Base-by-base conservation (phyloP, 2,113 vertebrate species). In the Jacana jacana region DNA sequence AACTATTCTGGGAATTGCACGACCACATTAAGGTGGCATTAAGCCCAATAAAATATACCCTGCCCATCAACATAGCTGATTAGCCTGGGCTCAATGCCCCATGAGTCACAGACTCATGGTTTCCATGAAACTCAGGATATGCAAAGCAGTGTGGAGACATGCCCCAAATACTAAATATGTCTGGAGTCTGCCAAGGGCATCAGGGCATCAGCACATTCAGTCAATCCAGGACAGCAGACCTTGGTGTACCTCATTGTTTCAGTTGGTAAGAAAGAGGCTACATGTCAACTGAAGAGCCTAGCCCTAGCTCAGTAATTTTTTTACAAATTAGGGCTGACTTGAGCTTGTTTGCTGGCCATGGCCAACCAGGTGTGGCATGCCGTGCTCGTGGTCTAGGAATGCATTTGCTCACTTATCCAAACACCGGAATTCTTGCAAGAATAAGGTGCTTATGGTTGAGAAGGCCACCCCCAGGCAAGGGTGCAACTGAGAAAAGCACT, bases 51-150 rank as follows among this genome's bases (percentile, higher is more conserved):
- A 86, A 93, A 96, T 77, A 77, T 40, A 88, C 82, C 75, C 66
- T 93, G 78, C 35, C 61, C 91, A 71, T 79, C 85, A 88, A 39
- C 63, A 90, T 2, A 77, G 79, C 33, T 88, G 81, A 76, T 94
- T 69, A 89, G 52, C 63, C 52, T 3, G 28, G 88, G 70, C 75
- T 90, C 20, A 1, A 17, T 66, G 95, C 39, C 75, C 81, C 15
- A 1, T 44, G 75, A 90, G 65, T 80, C 90, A 86, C 54, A 77
- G 52, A 42, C 52, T 80, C 35, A 89, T 1, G 1, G 57, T 79
- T 95, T 93, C 58, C 85, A 89, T 71, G 54, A 93, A 44, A 37
- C 66, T 85, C 70, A 37, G 64, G 24, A 64, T 65, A 85, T 89
- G 73, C 16, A 79, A 88, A 81, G 66, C 42, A 81, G n/a, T 17